Conservation (phyloP, 2,797 vertebrate genomes). For the Petrocephalus sullivani region DNA sequence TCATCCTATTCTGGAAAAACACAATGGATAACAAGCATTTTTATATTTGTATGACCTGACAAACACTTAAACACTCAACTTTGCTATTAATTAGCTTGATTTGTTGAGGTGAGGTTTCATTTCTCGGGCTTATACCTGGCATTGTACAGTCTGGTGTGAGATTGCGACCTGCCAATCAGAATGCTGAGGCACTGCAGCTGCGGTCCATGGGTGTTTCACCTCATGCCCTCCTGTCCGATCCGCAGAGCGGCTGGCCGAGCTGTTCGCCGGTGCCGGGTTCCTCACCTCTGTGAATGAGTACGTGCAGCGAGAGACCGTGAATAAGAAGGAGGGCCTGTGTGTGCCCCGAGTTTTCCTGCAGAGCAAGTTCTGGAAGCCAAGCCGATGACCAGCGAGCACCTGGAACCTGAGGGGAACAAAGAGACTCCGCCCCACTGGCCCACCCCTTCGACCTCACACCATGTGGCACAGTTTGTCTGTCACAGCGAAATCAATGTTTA, state of each 20-base stretch:
- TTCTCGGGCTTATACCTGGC: neutral
- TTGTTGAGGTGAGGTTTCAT: neutral
- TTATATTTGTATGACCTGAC: neutral
- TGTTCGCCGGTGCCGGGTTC: slow-evolving; percentile 71
- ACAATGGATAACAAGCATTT: neutral
- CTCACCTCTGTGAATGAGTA: slow-evolving; percentile 73
- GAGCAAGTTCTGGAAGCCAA: slow-evolving; percentile 79
- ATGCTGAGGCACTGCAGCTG: neutral
- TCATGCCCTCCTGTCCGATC: neutral
- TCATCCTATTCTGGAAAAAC: neutral
- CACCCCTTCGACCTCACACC: neutral
- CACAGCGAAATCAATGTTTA: neutral
- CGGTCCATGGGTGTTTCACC: neutral
- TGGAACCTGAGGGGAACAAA: neutral
- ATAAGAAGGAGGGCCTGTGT: slow-evolving; percentile 86
- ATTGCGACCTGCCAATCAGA: neutral
- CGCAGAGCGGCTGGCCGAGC: slow-evolving; percentile 73
- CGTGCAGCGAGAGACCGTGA: slow-evolving; percentile 86
- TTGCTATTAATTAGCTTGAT: neutral
- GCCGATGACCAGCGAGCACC: slow-evolving; percentile 13
- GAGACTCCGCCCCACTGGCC: neutral
- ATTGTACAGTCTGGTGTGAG: neutral
- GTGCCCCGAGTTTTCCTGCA: slow-evolving; percentile 90
- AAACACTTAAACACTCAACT: neutral
- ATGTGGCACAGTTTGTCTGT: neutral